Evolutionary conservation across 2,113 vertebrate genomes (phyloP), one percentile per base, ranked within the genome.

Genomic region (Sterna hirundo): DNA sequence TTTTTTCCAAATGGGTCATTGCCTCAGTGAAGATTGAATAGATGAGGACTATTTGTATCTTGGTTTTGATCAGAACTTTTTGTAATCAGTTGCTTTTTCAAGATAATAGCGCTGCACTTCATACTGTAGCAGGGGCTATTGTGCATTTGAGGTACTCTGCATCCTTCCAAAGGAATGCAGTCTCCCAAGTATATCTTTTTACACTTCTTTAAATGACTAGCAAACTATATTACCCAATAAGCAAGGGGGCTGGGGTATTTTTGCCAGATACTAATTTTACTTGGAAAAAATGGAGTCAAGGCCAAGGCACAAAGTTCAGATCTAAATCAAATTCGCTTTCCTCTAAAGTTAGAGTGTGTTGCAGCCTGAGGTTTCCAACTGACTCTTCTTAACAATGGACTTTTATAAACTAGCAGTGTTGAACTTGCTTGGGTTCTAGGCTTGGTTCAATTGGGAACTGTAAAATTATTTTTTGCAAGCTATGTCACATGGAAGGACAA

Each of bases 1-100:
- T 93, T 93, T 93, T 92, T 88, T 72, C 95, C 94, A 97, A 97
- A 97, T 97, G 94, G 95, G 83, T 96, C 94, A 91, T 90, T 97
- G 82, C 97, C 94, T 52, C 44, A 93, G 92, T 90, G 90, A 96
- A 97, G 93, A 93, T 47, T 96, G 92, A 51, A 20, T 82, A 97
- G 86, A 96, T 86, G 64, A n/a, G 30, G 75, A 86, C 25, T 72
- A 72, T 92, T 86, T 93, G 80, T 72, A 83, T 96, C 87, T 97
- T 70, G 75, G 84, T 86, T 95, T 96, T 96, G 88, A 97, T 92
- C 83, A 93, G 47, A 79, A 83, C 44, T 55, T 84, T 79, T 86
- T 70, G 46, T 62, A 47, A 76, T 79, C 64, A 55, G 20, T 46
- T 92, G 23, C 23, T 78, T 89, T 85, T 76, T 68, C 55, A 86